Evolutionary conservation across 2,888 invertebrate species (phyloP).

Genomic region (Arctia plantaginis): DNA sequence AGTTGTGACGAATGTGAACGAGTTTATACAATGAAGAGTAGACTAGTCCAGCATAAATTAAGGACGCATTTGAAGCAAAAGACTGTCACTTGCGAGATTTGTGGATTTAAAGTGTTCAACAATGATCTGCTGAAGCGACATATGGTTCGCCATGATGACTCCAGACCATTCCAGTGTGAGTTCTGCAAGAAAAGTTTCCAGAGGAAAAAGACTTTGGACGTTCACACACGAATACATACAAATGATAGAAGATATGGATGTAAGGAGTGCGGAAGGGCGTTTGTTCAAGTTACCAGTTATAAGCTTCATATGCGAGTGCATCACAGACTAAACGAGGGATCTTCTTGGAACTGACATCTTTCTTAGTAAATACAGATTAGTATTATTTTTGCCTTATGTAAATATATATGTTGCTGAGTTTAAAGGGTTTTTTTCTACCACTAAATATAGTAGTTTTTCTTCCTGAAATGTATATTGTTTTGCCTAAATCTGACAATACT

Average conservation of each 20-base stretch:
- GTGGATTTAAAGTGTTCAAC: slow-evolving; percentile 74
- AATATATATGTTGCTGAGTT: neutral
- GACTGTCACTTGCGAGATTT: slow-evolving; percentile 69
- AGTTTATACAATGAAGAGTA: slow-evolving; percentile 66
- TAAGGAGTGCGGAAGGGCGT: slow-evolving; percentile 84
- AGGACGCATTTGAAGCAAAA: slow-evolving; percentile 74
- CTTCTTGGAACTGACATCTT: slow-evolving; percentile 27
- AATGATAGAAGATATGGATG: slow-evolving; percentile 82
- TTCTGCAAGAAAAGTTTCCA: slow-evolving; percentile 87
- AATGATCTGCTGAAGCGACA: slow-evolving; percentile 83
- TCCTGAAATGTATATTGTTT: too few relatives aligned
- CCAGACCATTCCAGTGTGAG: slow-evolving; percentile 85
- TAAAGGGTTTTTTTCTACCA: neutral
- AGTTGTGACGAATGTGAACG: slow-evolving; percentile 70
- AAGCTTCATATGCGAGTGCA: slow-evolving; percentile 85
- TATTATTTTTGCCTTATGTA: neutral
- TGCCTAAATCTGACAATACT: too few relatives aligned
- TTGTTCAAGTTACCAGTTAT: slow-evolving; percentile 85
- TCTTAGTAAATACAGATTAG: neutral
- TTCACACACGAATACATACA: slow-evolving; percentile 85
- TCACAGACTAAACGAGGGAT: slow-evolving; percentile 65
- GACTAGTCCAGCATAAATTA: slow-evolving; percentile 66
- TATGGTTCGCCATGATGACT: slow-evolving; percentile 84
- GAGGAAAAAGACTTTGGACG: slow-evolving; percentile 84
- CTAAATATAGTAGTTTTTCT: too few relatives aligned